Base-by-base conservation (phyloP, 2,888 invertebrate species). In the Drosophila suboccidentalis region DNA sequence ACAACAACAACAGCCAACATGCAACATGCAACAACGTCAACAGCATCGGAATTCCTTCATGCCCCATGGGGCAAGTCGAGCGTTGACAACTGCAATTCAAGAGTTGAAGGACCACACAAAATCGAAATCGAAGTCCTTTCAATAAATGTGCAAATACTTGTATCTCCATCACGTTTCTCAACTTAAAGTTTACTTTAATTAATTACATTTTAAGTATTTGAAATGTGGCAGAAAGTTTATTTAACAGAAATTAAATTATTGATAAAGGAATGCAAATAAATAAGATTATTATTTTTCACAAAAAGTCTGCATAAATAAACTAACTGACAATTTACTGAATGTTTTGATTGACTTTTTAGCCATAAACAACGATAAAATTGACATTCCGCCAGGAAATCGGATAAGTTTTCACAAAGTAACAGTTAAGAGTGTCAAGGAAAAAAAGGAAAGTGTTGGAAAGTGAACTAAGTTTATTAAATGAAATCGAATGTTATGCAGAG, bases 11-110 rank as follows among this genome's bases (percentile, higher is more conserved):
- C 62, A 51, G 17, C 22, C 69, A 29, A n/a, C 53, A 34, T 22
- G 15, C 50, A 34, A 13, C 59, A 68, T 57, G 43, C 69, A 41
- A 46, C 59, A 60, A 15, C 57, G 43, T 47, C 71, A 62, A 60
- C 65, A 58, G 39, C 60, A 46, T 10, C 46, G 36, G 26, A 54
- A 70, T 72, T 72, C 59, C 82, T 65, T 67, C 67, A 73, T 73
- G 62, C 55, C 79, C 85, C 69, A 46, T 54, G 82, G 75, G 62
- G 22, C 46, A 49, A 22, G 49, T 34, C 19, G 49, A 57, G 26
- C 38, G 58, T 47, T 58, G 53, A 61, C 61, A 61, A 53, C 61
- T 43, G 34, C 51, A 61, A 44, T 51, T 43, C 49, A 13, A 59
- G 49, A 49, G 29, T 39, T 49, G 19, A 62, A 53, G 61, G 46